Percentiles rank a stretch among this genome's conserved stretches.
Evolutionary conservation across 2,113 vertebrate genomes (phyloP).

Genomic region (Vanacampus margaritifer): DNA sequence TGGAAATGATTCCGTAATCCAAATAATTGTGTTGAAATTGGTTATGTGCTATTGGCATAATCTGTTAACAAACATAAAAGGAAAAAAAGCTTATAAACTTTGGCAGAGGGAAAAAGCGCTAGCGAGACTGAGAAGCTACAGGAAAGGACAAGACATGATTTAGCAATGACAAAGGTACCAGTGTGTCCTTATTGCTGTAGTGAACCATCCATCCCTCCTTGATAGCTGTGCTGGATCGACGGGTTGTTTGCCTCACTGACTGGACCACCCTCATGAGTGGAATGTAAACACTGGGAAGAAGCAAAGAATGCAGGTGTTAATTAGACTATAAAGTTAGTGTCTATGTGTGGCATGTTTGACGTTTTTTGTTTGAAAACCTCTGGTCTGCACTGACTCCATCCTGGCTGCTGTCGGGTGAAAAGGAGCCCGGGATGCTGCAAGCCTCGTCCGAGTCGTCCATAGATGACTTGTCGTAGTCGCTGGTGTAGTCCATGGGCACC

Average conservation of each 20-base stretch:
- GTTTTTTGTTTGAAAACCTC: slow-evolving; percentile 60
- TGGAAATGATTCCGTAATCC: no score
- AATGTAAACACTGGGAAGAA: slow-evolving; percentile 75
- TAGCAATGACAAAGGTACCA: slow-evolving; percentile 64
- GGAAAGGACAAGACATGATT: slow-evolving; percentile 9
- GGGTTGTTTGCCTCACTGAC: slow-evolving; percentile 85
- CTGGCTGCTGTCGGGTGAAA: slow-evolving; percentile 80
- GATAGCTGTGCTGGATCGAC: slow-evolving; percentile 82
- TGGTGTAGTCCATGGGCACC: slow-evolving; percentile 82
- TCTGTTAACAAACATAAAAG: not conserved
- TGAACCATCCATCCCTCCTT: slow-evolving; percentile 89
- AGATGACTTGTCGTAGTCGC: slow-evolving; percentile 77
- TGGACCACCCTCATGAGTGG: slow-evolving; percentile 89
- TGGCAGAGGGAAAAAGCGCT: not conserved
- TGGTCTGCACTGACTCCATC: slow-evolving; percentile 74
- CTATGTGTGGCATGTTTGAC: not conserved
- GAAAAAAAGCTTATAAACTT: not conserved
- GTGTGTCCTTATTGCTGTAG: slow-evolving; percentile 86
- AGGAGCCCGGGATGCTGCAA: slow-evolving; percentile 80
- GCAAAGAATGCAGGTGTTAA: not conserved
- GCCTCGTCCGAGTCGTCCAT: slow-evolving; percentile 81
- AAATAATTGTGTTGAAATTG: no score
- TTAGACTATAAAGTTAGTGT: not conserved
- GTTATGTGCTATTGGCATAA: no score
- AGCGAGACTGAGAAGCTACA: not conserved